A percentile compares a stretch with the other conserved stretches of the same genome.
Conservation (phyloP, 2,797 vertebrate species). For the Argya squamiceps region DNA sequence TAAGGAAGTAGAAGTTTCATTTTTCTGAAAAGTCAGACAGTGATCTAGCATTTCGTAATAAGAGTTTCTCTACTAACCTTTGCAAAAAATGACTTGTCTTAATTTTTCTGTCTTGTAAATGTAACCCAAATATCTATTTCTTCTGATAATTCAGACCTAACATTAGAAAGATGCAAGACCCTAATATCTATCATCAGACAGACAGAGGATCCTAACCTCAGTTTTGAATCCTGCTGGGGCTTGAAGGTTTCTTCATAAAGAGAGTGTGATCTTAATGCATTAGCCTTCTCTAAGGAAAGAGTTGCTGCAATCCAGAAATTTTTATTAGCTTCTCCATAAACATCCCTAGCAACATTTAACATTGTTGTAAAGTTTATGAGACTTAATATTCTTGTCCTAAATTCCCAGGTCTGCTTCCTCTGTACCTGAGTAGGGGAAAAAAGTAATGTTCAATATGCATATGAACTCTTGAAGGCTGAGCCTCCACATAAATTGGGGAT, state of each 20-base stretch:
- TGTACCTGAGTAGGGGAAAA: neutral
- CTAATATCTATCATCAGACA: neutral
- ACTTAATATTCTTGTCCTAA: neutral
- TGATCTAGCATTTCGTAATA: neutral
- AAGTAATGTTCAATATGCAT: neutral
- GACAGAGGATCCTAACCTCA: neutral
- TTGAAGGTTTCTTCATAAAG: neutral
- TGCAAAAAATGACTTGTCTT: neutral
- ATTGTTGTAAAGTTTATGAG: neutral
- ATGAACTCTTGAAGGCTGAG: neutral
- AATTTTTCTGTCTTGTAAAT: neutral
- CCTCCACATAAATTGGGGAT: neutral
- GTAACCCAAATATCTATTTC: neutral
- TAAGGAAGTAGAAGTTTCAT: neutral
- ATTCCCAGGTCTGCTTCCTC: neutral
- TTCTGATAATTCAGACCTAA: neutral
- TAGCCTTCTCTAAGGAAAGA: neutral
- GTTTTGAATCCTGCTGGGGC: neutral
- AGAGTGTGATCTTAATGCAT: neutral
- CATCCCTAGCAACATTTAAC: neutral
- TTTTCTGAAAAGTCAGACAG: neutral
- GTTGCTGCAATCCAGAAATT: neutral
- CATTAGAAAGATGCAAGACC: neutral
- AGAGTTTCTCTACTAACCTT: neutral
- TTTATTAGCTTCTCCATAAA: neutral